These are phyloP conservation scores for Pardalotus punctatus DNA, from an alignment of 2,113 vertebrate species.

Conservation along the genomic window DNA sequence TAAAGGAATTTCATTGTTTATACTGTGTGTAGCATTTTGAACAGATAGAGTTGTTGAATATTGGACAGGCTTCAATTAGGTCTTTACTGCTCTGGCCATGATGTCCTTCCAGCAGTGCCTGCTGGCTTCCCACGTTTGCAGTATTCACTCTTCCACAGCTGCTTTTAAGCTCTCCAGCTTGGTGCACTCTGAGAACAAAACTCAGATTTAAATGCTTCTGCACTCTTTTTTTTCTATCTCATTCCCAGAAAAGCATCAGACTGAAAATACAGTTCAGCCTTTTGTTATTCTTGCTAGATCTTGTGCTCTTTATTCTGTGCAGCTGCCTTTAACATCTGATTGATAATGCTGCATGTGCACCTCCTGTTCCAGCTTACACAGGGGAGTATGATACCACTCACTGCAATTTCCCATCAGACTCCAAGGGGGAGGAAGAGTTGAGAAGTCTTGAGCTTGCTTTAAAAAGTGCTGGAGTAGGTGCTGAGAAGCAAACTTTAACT, in stretches of 20 bases:
- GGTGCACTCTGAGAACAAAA: background rate
- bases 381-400: background rate
- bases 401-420: background rate
- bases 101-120: background rate
- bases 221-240: background rate
- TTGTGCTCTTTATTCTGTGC: background rate
- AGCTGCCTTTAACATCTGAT: background rate
- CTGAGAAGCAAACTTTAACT: background rate
- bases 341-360: background rate
- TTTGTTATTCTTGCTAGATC: background rate
- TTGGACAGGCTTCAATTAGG: background rate
- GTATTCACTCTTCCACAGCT: background rate
- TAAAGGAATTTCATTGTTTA: background rate
- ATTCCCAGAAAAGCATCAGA: background rate
- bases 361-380: background rate
- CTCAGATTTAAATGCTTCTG: background rate
- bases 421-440: rapidly evolving
- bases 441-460: background rate
- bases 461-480: background rate
- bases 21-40: background rate
- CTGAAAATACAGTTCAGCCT: background rate
- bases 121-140: background rate
- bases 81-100: background rate
- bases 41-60: background rate
- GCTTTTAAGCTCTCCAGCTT: background rate